Conservation (phyloP, 2,113 vertebrate species). For the Ciconia boyciana region DNA sequence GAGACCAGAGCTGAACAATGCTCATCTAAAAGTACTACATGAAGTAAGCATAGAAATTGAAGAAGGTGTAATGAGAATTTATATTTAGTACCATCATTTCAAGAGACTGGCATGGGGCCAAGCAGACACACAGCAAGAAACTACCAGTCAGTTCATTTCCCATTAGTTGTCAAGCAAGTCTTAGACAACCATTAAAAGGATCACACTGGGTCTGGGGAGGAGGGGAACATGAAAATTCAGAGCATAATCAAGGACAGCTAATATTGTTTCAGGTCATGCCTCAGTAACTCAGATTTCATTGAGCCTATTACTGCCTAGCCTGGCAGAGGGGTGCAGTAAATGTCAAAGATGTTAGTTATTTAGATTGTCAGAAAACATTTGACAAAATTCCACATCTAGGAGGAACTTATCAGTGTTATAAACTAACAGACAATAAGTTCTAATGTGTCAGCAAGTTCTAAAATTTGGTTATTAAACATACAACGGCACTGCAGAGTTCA, state of each 20-base stretch:
- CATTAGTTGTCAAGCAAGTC: slow-evolving; percentile 59
- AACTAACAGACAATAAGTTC: slow-evolving; percentile 17
- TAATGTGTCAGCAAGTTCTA: background rate
- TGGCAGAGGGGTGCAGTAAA: slow-evolving; percentile 37
- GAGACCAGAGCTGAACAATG: background rate
- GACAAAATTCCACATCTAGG: background rate
- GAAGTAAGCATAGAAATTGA: slow-evolving; percentile 38
- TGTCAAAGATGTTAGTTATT: slow-evolving; percentile 33
- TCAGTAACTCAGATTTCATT: slow-evolving; percentile 53
- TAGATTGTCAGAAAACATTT: slow-evolving; percentile 41
- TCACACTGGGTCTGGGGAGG: slow-evolving; percentile 21
- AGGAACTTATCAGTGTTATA: background rate
- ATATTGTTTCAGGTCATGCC: slow-evolving; percentile 61
- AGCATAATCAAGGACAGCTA: slow-evolving; percentile 52
- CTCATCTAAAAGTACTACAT: slow-evolving; percentile 18
- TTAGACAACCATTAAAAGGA: slow-evolving; percentile 56
- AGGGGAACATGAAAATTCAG: slow-evolving; percentile 49
- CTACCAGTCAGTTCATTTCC: slow-evolving; percentile 55
- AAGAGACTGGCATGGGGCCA: slow-evolving; percentile 39
- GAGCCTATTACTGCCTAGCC: background rate
- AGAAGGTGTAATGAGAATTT: slow-evolving; percentile 55
- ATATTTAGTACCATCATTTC: slow-evolving; percentile 49
- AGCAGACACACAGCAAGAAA: slow-evolving; percentile 37
- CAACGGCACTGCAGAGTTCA: background rate
- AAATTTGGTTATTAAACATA: slow-evolving; percentile 11